Percentiles rank a stretch among this genome's conserved stretches.
Evolutionary conservation across 2,888 invertebrate species (phyloP).

Genomic region (Hirtodrosophila cameraria): DNA sequence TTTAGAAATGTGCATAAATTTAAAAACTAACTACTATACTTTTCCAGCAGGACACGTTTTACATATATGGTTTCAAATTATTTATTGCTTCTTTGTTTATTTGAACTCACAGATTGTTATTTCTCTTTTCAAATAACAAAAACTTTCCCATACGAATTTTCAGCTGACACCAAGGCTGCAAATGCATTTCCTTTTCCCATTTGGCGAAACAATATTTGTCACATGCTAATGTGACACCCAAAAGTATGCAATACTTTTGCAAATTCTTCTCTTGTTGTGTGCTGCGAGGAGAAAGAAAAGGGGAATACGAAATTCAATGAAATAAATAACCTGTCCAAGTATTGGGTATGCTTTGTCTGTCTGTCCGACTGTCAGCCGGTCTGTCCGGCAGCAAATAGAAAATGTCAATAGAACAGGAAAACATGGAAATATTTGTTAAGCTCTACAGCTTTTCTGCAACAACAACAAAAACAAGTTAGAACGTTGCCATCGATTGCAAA

Average conservation of each 20-base stretch:
- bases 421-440: constrained; percentile 44
- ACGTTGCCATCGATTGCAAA: too few relatives aligned
- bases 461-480: constrained; percentile 2
- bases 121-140: too few relatives aligned
- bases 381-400: constrained; percentile 60
- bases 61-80: too few relatives aligned
- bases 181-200: constrained; percentile 19
- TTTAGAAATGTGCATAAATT: too few relatives aligned
- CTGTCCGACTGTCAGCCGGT: constrained; percentile 6
- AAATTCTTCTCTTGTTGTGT: constrained; percentile 28
- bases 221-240: constrained; percentile 38
- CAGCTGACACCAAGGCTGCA: constrained; percentile 3
- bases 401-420: constrained; percentile 64
- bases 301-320: constrained; percentile 20
- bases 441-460: constrained; percentile 11
- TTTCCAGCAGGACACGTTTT: too few relatives aligned
- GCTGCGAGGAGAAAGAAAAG: constrained; percentile 7
- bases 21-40: too few relatives aligned
- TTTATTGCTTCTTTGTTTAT: too few relatives aligned
- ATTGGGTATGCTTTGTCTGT: constrained; percentile 11
- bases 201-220: constrained; percentile 38
- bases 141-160: background rate
- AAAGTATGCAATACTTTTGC: constrained; percentile 36
- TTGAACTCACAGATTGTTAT: too few relatives aligned
- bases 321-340: constrained; percentile 59